Conservation (phyloP, 2,888 invertebrate species). For the Drosophila neutralis region DNA sequence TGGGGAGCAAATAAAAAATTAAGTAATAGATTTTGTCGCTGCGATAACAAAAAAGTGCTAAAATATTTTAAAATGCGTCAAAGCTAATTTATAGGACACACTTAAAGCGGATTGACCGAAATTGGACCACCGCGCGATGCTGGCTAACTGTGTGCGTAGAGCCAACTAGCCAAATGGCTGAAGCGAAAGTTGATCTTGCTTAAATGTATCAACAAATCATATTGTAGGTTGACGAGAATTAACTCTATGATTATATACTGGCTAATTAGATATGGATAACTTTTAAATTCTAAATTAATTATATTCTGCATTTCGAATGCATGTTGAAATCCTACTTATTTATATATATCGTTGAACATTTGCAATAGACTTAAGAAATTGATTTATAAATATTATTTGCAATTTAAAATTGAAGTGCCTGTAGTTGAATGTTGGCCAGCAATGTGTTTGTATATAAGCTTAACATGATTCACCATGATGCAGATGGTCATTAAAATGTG, state of each 20-base stretch:
- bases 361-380: not conserved
- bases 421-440: not conserved
- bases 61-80: constrained; percentile 79
- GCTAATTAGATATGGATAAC: not conserved
- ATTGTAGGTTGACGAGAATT: not conserved
- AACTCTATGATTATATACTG: not conserved
- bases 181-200: constrained; percentile 56
- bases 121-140: constrained; percentile 60
- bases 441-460: constrained; percentile 25
- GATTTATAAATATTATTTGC: not conserved
- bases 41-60: constrained; percentile 82
- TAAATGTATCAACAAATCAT: constrained; percentile 14
- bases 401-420: constrained; percentile 1
- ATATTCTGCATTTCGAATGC: not conserved
- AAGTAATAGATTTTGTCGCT: constrained; percentile 79
- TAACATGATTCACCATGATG: constrained; percentile 41
- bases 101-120: constrained; percentile 54
- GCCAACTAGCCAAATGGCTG: constrained; percentile 23
- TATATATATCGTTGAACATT: not conserved
- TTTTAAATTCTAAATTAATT: not conserved
- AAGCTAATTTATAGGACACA: constrained; percentile 69
- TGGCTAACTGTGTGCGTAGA: constrained; percentile 3
- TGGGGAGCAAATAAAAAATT: constrained; percentile 73
- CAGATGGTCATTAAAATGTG: constrained; percentile 54
- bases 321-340: not conserved